Conservation (phyloP, 2,113 vertebrate genomes). For the Chloropsis cyanopogon region DNA sequence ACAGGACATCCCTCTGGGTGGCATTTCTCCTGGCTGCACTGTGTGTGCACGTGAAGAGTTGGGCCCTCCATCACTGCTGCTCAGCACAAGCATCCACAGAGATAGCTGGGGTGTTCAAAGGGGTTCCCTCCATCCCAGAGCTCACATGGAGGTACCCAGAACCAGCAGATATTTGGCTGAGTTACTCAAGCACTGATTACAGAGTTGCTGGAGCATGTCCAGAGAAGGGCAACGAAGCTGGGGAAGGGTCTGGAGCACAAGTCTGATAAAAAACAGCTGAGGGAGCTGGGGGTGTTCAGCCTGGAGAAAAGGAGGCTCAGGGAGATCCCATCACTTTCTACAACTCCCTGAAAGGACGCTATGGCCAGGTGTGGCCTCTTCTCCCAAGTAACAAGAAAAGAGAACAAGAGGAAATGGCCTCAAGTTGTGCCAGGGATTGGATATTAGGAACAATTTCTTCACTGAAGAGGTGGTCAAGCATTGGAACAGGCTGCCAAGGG, state of each 20-base stretch:
- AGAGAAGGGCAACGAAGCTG: rapidly evolving
- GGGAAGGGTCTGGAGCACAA: not conserved
- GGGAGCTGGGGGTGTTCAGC: not conserved
- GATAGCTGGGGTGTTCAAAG: not conserved
- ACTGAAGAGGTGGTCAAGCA: not conserved
- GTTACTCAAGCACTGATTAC: not conserved
- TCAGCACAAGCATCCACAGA: not conserved
- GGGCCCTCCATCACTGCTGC: not conserved
- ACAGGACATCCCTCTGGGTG: not conserved
- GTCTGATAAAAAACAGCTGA: not conserved
- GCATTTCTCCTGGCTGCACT: not conserved
- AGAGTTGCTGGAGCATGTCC: not conserved
- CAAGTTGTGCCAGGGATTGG: not conserved
- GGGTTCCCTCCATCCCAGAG: not conserved
- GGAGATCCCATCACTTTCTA: not conserved
- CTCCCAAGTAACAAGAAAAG: not conserved
- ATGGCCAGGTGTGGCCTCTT: not conserved
- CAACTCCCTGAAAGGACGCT: not conserved
- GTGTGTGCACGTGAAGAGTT: rapidly evolving
- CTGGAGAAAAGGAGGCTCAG: not conserved
- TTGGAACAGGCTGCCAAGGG: rapidly evolving
- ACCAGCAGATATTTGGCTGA: not conserved
- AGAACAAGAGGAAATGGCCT: not conserved
- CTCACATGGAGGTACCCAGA: not conserved
- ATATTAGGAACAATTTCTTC: not conserved